Percentiles rank a stretch among this genome's conserved stretches.
Evolutionary conservation across 2,888 invertebrate species (phyloP).

Genomic region (Drosophila mercatorum): DNA sequence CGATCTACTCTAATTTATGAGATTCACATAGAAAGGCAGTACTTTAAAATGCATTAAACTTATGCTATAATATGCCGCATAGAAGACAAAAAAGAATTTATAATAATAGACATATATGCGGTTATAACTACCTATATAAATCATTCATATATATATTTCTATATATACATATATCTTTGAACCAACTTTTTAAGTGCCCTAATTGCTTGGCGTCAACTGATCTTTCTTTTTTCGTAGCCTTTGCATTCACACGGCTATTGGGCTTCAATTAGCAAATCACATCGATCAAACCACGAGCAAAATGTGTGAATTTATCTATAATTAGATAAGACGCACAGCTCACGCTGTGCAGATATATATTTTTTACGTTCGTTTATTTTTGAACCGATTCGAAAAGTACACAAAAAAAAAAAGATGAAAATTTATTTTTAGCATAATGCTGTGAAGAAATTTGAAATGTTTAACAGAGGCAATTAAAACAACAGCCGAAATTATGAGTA

Average conservation of each 20-base stretch:
- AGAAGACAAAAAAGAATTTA: too few relatives aligned
- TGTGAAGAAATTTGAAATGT: constrained; percentile 12
- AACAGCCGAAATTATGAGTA: background rate
- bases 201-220: background rate
- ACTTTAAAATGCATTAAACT: too few relatives aligned
- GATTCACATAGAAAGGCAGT: too few relatives aligned
- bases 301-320: constrained; percentile 54
- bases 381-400: background rate
- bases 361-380: constrained; percentile 34
- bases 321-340: constrained; percentile 35
- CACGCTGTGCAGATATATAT: constrained; percentile 44
- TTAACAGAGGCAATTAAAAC: constrained; percentile 9
- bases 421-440: constrained; percentile 6
- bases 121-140: too few relatives aligned
- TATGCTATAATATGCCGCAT: too few relatives aligned
- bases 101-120: too few relatives aligned
- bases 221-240: background rate
- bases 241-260: constrained; percentile 5
- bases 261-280: constrained; percentile 52
- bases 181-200: constrained; percentile 4
- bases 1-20: too few relatives aligned
- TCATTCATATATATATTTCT: too few relatives aligned
- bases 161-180: too few relatives aligned
- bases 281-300: constrained; percentile 5
- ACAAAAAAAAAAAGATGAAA: background rate